Base-by-base conservation (phyloP, 2,113 vertebrate species). In the Lanius ludovicianus region DNA sequence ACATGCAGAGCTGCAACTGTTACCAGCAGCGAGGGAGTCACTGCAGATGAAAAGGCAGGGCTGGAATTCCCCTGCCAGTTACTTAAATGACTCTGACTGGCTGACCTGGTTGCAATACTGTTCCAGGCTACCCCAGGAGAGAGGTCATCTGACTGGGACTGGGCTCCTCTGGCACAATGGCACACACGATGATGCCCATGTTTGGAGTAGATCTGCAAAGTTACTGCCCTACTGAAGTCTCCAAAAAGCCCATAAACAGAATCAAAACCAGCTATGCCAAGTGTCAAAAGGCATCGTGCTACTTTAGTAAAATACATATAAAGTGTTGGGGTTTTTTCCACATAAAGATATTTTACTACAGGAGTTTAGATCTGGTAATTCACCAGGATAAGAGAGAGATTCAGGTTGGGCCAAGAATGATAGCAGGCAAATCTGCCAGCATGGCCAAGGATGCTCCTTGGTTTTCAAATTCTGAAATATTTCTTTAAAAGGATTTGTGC, bases 101-200 rank as follows among this genome's bases (percentile, higher is more conserved):
- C 46, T 88, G 79, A 41, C 42, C 59, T 83, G 63, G 25, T 57
- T 80, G 65, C 37, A 46, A 5, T 35, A 23, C 11, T 78, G 44
- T 59, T 82, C 50, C 70, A 63, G 62, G 53, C 67, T 46, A 7
- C 39, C 69, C n/a, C 85, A 60, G 53, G 70, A 85, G 83, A 88
- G 59, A 31, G 64, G 42, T 39, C 41, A 60, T 31, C 55, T 65
- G 67, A 42, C 25, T 60, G 55, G 44, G 30, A n/a, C 33, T 35
- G 30, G 0, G 1, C 31, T 84, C 33, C n/a, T 63, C 62, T 1
- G 1, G 44, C 67, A 50, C 56, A 57, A 17, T 12, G 24, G 35
- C 50, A 71, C 2, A 3, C 1, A 3, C 0, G 0, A 49, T 4
- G 2, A 47, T 79, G 82, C 19, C 70, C 23, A 9, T 17, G 22